Base-by-base conservation (phyloP, 2,797 vertebrate species). In the Karalla daura region DNA sequence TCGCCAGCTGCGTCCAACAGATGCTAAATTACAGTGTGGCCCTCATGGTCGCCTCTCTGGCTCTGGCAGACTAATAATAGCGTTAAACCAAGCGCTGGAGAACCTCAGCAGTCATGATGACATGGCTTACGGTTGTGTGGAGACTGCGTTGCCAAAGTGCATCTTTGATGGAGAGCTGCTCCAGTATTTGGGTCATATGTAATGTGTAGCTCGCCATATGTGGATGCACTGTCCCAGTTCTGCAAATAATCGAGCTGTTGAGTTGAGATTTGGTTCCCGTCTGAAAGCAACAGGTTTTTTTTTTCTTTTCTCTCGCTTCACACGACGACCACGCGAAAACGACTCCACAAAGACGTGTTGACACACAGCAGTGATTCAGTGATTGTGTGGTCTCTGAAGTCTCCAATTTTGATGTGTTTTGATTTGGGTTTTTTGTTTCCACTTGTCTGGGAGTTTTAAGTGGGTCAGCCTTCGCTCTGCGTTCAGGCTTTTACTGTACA, bases 11-110 rank as follows among this genome's bases (percentile, higher is more conserved):
- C 64, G 78, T 61, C 85, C 66, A 75, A 74, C 91, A 92, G 90
- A 93, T 91, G 89, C 86, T 91, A 92, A 93, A 92, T 92, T 89
- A 91, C 74, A 91, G 91, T 80, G 80, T 75, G 74, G 77, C 71
- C 75, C 82, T 74, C 78, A 63, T 76, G 83, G 76, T 68, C 33
- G 70, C 71, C 74, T 54, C 81, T 75, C 74, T 36, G 77, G 65
- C 74, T 86, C 80, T 81, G 80, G 80, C 83, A 73, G 78, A 68
- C 86, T 92, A 91, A 92, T 88, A 89, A 91, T 90, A 91, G 86
- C 54, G 24, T 49, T 78, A 67, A 72, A 13, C 51, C 36, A 65
- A 75, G 86, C 65, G 9, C 68, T 28, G 75, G 61, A 84, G 61
- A 66, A 66, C 56, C 74, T 83, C 73, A 28, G 50, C 11, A 40